These are phyloP conservation scores for Brachyptera putata DNA, from an alignment of 2,888 invertebrate species.

Conservation along the genomic window DNA sequence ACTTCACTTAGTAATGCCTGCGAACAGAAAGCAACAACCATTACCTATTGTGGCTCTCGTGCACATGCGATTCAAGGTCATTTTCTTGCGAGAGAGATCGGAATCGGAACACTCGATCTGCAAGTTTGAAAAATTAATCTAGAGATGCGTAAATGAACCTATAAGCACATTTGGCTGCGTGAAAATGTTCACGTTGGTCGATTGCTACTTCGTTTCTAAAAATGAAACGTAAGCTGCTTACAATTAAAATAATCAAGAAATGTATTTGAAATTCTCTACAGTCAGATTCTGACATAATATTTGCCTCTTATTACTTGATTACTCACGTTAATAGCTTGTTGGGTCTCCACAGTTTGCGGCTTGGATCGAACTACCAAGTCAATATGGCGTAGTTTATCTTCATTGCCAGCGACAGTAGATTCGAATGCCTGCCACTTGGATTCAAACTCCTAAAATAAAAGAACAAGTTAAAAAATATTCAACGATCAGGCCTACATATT, in stretches of 20 bases:
- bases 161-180: too few relatives aligned
- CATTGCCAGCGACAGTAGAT: constrained; percentile 62
- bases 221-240: too few relatives aligned
- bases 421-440: constrained; percentile 66
- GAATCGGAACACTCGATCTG: too few relatives aligned
- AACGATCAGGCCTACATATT: background rate
- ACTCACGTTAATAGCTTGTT: constrained; percentile 51
- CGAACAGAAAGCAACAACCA: constrained; percentile 28
- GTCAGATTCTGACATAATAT: background rate
- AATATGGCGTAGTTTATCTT: constrained; percentile 71
- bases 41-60: too few relatives aligned
- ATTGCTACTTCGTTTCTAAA: too few relatives aligned
- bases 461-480: background rate
- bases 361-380: constrained; percentile 71
- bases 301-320: background rate
- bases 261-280: too few relatives aligned
- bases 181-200: too few relatives aligned
- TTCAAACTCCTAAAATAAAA: constrained; percentile 53
- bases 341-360: constrained; percentile 67
- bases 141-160: too few relatives aligned
- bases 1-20: constrained; percentile 69
- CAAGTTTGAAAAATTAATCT: background rate
- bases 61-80: too few relatives aligned
- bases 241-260: too few relatives aligned
- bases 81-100: too few relatives aligned